phyloP scores from a whole-genome alignment of 2,113 vertebrate genomes.

The Paracanthobrama guichenoti region DNA sequence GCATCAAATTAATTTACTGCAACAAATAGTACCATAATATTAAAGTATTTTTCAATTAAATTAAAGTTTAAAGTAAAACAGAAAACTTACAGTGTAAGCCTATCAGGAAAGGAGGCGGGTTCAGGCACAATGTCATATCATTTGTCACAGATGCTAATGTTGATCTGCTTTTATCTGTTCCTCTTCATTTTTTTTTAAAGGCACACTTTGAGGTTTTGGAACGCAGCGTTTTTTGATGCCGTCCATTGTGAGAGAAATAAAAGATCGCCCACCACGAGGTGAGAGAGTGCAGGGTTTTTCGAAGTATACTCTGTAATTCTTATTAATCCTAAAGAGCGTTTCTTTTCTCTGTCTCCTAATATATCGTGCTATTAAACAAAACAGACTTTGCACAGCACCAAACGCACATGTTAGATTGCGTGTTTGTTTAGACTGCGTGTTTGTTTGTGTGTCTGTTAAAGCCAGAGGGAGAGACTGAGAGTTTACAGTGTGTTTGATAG shows the following conservation, averaged over 20 bases:
- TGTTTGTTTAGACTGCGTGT: constrained; percentile 39
- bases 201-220: constrained; percentile 96
- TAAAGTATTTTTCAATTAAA: not conserved
- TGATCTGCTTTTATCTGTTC: not conserved
- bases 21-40: not conserved
- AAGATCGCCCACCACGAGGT: constrained; percentile 95
- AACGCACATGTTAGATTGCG: constrained; percentile 20
- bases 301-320: not conserved
- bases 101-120: too few relatives aligned
- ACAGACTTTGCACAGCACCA: constrained; percentile 29
- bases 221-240: constrained; percentile 94
- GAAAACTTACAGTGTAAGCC: not conserved
- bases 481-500: constrained; percentile 30
- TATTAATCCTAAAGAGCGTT: not conserved
- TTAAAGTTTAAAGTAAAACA: not conserved
- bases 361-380: constrained; percentile 27
- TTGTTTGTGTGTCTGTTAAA: constrained; percentile 36
- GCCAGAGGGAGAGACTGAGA: constrained; percentile 18
- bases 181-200: constrained; percentile 66
- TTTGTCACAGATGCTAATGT: not conserved
- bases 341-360: constrained; percentile 30
- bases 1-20: not conserved
- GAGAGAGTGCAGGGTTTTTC: constrained; percentile 52
- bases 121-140: not conserved
- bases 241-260: constrained; percentile 96